Evolutionary conservation across 2,113 vertebrate genomes (phyloP), one percentile per base, ranked within the genome.

Genomic region (Polyodon spathula): DNA sequence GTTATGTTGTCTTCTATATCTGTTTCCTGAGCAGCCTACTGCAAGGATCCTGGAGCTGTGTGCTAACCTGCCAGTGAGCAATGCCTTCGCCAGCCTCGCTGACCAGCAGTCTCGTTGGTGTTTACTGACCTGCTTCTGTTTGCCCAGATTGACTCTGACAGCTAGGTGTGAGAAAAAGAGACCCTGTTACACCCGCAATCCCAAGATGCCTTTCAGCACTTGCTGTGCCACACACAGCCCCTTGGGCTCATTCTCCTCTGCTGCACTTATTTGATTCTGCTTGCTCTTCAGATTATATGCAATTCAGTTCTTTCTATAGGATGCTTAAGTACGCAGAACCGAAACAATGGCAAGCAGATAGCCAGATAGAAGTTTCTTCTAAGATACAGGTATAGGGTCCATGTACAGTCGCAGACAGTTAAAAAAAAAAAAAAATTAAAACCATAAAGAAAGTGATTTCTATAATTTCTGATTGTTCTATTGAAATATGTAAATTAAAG

Each of bases 111-210:
- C 73, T 77, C 67, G 71, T 66, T 62, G 71, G 61, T 77, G 78
- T 83, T 83, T 87, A 70, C 71, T 67, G 73, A 69, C 78, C 63
- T 66, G 65, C 72, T n/a, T 67, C 63, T 82, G 72, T 81, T 79
- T 80, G 81, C 78, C 70, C 65, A 81, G 66, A 60, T 68, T 71
- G 54, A 73, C 75, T 76, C 70, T 81, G 68, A 84, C 82, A 80
- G 66, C 41, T 63, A 74, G 67, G 78, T 73, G 77, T 60, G 67
- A 79, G 76, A 78, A 86, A 77, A 78, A 76, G 72, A 81, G 68
- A 67, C 70, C 67, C n/a, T n/a, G n/a, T n/a, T n/a, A n/a, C n/a
- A n/a, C n/a, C n/a, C n/a, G 59, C 56, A 38, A 27, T 44, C 56
- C 60, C 40, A 63, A 60, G 73, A 16, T 71, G 69, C 63, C 63